These are phyloP conservation scores for Diaprepes abbreviatus DNA, from an alignment of 2,888 invertebrate species.

Conservation along the genomic window DNA sequence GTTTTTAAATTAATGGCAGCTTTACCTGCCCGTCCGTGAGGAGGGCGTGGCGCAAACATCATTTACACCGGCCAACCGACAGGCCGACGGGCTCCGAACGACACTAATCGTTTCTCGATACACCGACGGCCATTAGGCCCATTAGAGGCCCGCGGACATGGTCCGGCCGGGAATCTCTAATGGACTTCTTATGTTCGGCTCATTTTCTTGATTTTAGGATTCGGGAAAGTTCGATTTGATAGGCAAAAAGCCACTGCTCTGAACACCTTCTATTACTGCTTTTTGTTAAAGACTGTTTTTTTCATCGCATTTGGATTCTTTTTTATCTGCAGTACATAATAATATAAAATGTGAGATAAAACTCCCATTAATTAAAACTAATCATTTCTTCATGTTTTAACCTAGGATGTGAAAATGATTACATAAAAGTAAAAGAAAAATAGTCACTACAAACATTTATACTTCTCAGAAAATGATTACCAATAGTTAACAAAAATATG, in stretches of 20 bases:
- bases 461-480: too few relatives aligned
- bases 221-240: constrained; percentile 8
- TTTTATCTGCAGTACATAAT: too few relatives aligned
- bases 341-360: too few relatives aligned
- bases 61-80: constrained; percentile 67
- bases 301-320: too few relatives aligned
- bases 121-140: constrained; percentile 62
- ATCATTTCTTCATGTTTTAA: too few relatives aligned
- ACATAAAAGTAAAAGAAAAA: too few relatives aligned
- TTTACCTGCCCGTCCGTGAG: constrained; percentile 66
- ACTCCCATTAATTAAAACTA: too few relatives aligned
- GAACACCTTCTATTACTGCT: not conserved
- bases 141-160: constrained; percentile 55
- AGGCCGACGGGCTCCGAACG: constrained; percentile 41
- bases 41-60: constrained; percentile 67
- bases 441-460: too few relatives aligned
- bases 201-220: constrained; percentile 39
- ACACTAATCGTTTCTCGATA: constrained; percentile 66
- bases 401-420: too few relatives aligned
- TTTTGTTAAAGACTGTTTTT: too few relatives aligned
- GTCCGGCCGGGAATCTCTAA: constrained; percentile 39
- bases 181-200: constrained; percentile 47
- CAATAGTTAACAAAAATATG: too few relatives aligned
- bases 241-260: constrained; percentile 2
- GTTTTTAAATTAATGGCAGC: constrained; percentile 68